Conservation (phyloP, 2,113 vertebrate genomes). For the Lethenteron reissneri region DNA sequence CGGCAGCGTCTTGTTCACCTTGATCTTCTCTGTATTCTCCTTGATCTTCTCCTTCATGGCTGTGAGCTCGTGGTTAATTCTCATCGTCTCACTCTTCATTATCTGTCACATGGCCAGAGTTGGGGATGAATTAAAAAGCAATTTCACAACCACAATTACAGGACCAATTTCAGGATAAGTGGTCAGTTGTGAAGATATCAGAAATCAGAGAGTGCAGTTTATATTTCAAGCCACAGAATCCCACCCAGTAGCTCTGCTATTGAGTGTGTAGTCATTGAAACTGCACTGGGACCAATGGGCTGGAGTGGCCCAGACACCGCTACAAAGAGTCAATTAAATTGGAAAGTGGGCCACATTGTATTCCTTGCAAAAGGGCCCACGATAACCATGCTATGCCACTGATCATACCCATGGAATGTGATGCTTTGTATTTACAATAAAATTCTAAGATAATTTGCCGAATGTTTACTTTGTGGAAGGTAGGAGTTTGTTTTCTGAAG, state of each 20-base stretch:
- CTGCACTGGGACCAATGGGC: background rate
- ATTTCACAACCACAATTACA: background rate
- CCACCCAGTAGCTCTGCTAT: too few species aligned
- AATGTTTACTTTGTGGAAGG: too few species aligned
- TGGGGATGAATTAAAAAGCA: background rate
- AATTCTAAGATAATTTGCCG: too few species aligned
- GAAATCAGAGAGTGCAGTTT: background rate
- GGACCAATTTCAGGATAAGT: too few species aligned
- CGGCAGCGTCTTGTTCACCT: conserved; percentile 93
- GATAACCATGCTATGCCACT: conserved; percentile 2
- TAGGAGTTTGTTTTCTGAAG: too few species aligned
- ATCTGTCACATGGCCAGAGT: conserved; percentile 26
- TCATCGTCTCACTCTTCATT: conserved; percentile 89
- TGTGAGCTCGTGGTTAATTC: conserved; percentile 84
- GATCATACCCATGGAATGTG: too few species aligned
- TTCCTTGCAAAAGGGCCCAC: background rate
- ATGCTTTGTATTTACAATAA: too few species aligned
- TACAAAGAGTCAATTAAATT: background rate
- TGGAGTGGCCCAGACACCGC: background rate
- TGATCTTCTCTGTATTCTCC: conserved; percentile 99
- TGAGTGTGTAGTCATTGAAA: background rate
- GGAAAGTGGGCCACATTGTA: background rate
- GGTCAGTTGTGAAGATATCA: too few species aligned
- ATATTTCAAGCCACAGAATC: background rate
- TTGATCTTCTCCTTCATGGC: conserved; percentile 99